phyloP scores from a whole-genome alignment of 2,797 vertebrate species.

The Peromyscus nudipes region DNA sequence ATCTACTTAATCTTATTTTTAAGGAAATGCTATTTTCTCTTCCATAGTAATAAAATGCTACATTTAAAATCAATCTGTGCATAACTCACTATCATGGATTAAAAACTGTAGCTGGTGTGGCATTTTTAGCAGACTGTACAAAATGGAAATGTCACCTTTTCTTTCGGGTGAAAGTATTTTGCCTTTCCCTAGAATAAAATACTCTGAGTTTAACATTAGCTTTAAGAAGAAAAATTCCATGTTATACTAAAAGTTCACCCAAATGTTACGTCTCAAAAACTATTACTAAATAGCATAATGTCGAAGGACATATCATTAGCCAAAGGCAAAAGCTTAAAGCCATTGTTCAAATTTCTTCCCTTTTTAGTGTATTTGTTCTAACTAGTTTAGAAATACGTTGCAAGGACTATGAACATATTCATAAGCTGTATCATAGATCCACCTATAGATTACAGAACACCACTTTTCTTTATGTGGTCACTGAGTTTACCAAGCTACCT shows the following conservation, averaged over 20 bases:
- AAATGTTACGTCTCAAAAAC: slow-evolving; percentile 81
- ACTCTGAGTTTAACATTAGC: slow-evolving; percentile 75
- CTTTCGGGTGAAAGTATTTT: slow-evolving; percentile 73
- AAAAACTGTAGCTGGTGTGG: slow-evolving; percentile 43
- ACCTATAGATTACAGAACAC: neutral
- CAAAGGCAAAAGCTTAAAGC: neutral
- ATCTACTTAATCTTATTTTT: slow-evolving; percentile 60
- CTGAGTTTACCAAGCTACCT: neutral
- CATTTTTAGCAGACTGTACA: slow-evolving; percentile 76
- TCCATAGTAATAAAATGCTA: slow-evolving; percentile 74
- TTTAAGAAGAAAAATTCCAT: slow-evolving; percentile 75
- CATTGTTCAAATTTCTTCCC: neutral
- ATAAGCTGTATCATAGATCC: neutral
- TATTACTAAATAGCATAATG: slow-evolving; percentile 72
- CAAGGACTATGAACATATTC: neutral
- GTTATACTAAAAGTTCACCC: slow-evolving; percentile 81
- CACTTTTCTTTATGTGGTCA: neutral
- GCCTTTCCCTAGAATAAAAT: slow-evolving; percentile 65
- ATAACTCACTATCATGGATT: slow-evolving; percentile 57
- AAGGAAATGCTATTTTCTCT: slow-evolving; percentile 23
- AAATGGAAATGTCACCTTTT: slow-evolving; percentile 80
- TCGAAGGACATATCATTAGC: neutral
- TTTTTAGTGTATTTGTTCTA: neutral
- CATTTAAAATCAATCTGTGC: slow-evolving; percentile 71
- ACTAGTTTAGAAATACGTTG: neutral